These are phyloP conservation scores for Australoheros scitulus DNA, from an alignment of 2,113 vertebrate species.

Conservation along the genomic window DNA sequence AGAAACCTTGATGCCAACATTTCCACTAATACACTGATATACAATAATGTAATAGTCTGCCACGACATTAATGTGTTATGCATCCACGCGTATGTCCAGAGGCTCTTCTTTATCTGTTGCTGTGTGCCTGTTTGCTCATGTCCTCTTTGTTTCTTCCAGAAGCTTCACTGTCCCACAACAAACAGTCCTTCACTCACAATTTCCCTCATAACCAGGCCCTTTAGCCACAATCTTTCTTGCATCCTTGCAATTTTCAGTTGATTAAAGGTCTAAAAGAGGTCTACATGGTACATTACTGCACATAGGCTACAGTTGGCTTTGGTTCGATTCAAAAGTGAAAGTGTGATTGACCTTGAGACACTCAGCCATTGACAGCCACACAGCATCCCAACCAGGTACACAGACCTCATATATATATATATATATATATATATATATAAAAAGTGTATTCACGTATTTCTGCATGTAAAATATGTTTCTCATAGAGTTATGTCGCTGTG, in stretches of 20 bases:
- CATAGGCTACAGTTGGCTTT: too few species aligned
- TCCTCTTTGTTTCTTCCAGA: not conserved
- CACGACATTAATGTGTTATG: not conserved
- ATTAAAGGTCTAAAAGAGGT: too few species aligned
- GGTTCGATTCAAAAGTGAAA: too few species aligned
- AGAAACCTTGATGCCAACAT: not conserved
- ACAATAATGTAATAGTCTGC: not conserved
- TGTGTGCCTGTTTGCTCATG: not conserved
- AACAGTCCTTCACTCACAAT: too few species aligned
- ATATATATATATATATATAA: too few species aligned
- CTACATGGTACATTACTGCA: too few species aligned
- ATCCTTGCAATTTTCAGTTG: too few species aligned
- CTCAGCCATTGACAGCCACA: not conserved
- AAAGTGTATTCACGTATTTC: not conserved
- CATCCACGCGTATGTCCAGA: not conserved
- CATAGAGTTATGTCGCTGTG: not conserved
- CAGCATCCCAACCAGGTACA: not conserved
- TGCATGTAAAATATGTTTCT: not conserved
- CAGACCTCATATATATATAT: not conserved
- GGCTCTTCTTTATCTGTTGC: not conserved
- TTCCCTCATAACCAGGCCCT: too few species aligned
- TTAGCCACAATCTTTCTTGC: too few species aligned
- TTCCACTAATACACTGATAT: conserved; percentile 4
- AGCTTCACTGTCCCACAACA: too few species aligned
- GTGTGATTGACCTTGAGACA: too few species aligned